phyloP scores from a whole-genome alignment of 92 coral and sea anemone genomes.

The Hydrozoanthus gracilis region DNA sequence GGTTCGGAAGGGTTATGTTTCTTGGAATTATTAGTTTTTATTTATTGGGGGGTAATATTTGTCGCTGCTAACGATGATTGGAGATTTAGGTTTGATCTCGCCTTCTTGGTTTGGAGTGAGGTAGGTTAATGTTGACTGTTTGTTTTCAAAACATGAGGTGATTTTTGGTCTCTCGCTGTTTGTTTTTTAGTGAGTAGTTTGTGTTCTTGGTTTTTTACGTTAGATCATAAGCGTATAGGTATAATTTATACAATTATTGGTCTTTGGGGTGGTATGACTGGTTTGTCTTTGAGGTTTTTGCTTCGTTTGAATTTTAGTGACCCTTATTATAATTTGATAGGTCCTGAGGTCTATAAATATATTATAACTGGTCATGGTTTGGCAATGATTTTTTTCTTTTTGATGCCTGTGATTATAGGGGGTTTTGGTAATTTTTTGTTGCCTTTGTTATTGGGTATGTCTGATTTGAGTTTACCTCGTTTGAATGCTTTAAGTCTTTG shows the following conservation, averaged over 20 bases:
- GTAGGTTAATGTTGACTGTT: conserved; percentile 4
- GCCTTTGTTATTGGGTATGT: background rate
- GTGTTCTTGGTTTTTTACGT: background rate
- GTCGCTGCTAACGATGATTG: background rate
- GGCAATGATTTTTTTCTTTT: conserved; percentile 17
- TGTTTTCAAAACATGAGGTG: background rate
- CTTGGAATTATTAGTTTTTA: conserved; percentile 14
- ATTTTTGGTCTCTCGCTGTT: too few relatives aligned
- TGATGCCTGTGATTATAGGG: conserved; percentile 20
- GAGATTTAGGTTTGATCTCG: background rate
- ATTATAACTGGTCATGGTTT: conserved; percentile 2
- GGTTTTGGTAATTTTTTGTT: conserved; percentile 18
- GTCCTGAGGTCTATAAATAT: background rate
- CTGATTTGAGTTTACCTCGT: background rate
- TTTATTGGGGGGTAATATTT: background rate
- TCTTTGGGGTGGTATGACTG: background rate
- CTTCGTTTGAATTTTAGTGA: background rate
- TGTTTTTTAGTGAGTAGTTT: background rate
- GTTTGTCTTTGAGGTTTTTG: background rate
- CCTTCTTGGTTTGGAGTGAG: background rate
- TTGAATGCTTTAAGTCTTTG: background rate
- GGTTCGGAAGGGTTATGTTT: conserved; percentile 25
- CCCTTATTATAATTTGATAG: conserved; percentile 1
- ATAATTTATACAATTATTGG: background rate
- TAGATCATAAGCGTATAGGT: conserved; percentile 10